A percentile compares a stretch with the other conserved stretches of the same genome.
Conservation (phyloP, 2,797 vertebrate species). For the Cryptoblepharus egeriae region DNA sequence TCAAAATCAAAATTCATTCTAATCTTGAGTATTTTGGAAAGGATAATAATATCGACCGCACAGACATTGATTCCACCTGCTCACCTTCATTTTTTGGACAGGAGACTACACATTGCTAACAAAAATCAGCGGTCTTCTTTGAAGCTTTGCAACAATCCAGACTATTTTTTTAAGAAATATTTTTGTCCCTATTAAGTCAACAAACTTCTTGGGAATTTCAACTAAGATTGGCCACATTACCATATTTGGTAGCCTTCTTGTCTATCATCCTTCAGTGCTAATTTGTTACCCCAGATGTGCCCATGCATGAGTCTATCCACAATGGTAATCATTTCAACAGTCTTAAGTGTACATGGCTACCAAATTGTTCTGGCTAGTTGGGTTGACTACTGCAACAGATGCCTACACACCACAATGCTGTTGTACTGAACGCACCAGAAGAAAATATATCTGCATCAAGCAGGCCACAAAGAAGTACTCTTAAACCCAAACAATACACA, state of each 20-base stretch:
- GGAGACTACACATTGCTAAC: not conserved
- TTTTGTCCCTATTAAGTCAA: constrained; percentile 10
- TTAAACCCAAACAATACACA: not conserved
- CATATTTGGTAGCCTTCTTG: constrained; percentile 4
- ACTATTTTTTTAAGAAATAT: constrained; percentile 15
- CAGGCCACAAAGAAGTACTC: not conserved
- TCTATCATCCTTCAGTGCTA: accelerated
- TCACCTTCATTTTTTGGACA: not conserved
- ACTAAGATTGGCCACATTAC: not conserved
- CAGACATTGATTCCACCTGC: not conserved
- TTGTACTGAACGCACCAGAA: not conserved
- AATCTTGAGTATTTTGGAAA: not conserved
- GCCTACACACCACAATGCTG: too few relatives aligned
- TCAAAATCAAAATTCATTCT: constrained; percentile 26
- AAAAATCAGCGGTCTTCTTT: constrained; percentile 2
- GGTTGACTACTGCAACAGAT: not conserved
- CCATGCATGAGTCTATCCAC: not conserved
- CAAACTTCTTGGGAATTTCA: constrained; percentile 11
- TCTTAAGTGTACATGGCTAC: not conserved
- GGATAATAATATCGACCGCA: not conserved
- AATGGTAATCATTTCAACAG: not conserved
- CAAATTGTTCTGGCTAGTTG: not conserved
- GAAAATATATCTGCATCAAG: not conserved
- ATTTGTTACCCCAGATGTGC: not conserved
- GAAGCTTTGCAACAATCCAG: not conserved